These are phyloP conservation scores for Laupala kohalensis DNA, from an alignment of 1,140 invertebrate genomes.

Conservation along the genomic window DNA sequence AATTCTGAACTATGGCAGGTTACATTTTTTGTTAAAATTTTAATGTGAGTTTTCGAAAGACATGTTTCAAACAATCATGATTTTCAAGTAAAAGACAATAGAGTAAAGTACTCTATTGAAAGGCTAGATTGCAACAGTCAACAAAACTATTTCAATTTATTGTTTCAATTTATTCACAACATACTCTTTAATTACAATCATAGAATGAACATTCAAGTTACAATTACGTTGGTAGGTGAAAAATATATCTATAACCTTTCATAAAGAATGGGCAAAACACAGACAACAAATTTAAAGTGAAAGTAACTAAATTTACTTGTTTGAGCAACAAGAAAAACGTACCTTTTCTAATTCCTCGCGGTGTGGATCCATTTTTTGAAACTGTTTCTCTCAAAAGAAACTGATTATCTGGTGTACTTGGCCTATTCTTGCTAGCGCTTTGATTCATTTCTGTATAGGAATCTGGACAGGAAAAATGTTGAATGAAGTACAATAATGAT, in stretches of 20 bases:
- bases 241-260: not conserved
- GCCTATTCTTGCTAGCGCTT: not conserved
- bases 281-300: not conserved
- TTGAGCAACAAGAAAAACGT: conserved; percentile 8
- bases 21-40: too few relatives aligned
- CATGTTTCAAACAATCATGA: too few relatives aligned
- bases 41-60: too few relatives aligned
- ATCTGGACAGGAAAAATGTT: too few relatives aligned
- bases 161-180: not conserved
- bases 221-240: not conserved
- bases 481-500: too few relatives aligned
- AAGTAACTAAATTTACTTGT: not conserved
- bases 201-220: not conserved
- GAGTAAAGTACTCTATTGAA: too few relatives aligned
- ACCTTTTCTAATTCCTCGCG: conserved; percentile 9
- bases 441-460: not conserved
- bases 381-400: conserved; percentile 9
- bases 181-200: not conserved
- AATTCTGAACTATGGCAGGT: too few relatives aligned
- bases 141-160: not conserved
- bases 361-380: conserved; percentile 11
- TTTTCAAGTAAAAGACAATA: too few relatives aligned
- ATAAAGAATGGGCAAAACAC: not conserved
- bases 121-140: too few relatives aligned
- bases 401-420: conserved; percentile 6